Evolutionary conservation across 2,888 invertebrate species (phyloP), one percentile per base, ranked within the genome.

Genomic region (Dasysyrphus albostriatus): DNA sequence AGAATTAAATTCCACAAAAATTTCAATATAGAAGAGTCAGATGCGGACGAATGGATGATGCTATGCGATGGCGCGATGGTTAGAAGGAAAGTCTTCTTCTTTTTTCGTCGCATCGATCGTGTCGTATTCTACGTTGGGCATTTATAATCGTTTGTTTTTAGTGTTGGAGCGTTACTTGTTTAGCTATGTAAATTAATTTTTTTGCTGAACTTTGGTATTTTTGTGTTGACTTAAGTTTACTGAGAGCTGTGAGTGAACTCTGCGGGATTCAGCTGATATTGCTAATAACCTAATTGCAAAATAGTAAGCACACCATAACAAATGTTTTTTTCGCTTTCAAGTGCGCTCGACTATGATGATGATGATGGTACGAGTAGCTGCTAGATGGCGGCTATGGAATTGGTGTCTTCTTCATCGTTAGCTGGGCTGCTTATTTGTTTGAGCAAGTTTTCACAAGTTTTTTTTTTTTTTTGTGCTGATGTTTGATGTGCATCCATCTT

Each of bases 161-260:
- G 61, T 49, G 42, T 70, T 37, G 42, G 51, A 67, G 54, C 56
- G 61, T 61, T 83, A 70, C 70, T 72, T 76, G 72, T 65, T 72
- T 58, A 19, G 47, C 67, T 72, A 73, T 83, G 78, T 58, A 81
- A 78, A 74, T 81, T 81, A 73, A 81, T 61, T 81, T 78, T 75
- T 54, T 63, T 77, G 56, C 24, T 72, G 87, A 87, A 87, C 87
- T 87, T 87, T 87, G 83, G 54, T 75, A 87, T 87, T 87, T 69
- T 24, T 42, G 54, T 69, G 37, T 54, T 69, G 69, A 54, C 37
- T 69, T 39, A 49, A 49, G 65, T 49, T 65, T 49, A 34, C 47
- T 16, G 47, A 44, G 44, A 0, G 63, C 1, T 0, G 39, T n/a
- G 39, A 4, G 39, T 10, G 39, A 4, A n/a, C 32, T 29, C 14